Base-by-base conservation (phyloP, 1,140 invertebrate genomes). In the Drosophila ambigua region DNA sequence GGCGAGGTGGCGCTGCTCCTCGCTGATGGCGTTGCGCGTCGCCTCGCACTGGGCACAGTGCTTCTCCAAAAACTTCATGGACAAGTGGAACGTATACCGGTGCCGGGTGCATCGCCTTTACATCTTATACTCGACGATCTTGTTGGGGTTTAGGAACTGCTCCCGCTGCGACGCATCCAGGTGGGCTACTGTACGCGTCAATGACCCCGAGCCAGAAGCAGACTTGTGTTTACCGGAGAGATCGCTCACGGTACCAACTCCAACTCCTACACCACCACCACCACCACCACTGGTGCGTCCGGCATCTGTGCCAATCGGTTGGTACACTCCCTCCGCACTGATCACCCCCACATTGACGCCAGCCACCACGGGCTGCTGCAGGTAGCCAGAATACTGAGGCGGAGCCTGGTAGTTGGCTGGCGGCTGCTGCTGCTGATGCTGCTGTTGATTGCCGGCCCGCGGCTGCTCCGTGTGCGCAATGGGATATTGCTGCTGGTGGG, bases 81-180 rank as follows among this genome's bases (percentile, higher is more conserved):
- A 91, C 89, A 91, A 91, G 85, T 91, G 89, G 85, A 91, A 91
- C 79, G 90, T 91, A 91, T 91, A 90, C 82, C 90, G 90, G 82
- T 91, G 90, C 85, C 85, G 90, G 85, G 90, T 91, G 81, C 90
- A 91, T 85, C 90, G 90, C 83, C 90, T 91, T 91, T 92, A 92
- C 91, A 92, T 91, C 69, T 92, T 92, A 72, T 92, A 90, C 78
- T 92, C 91, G 72, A 92, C 82, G 54, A 92, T 92, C 76, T 91
- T 90, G 63, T 90, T 91, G 66, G 91, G 88, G 75, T 92, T 92
- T 57, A 92, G 82, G 79, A 92, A 92, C 78, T 92, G 91, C 69
- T 92, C 87, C 64, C 84, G 87, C 75, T 92, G 88, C 54, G 79
- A 74, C 23, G 81, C 85, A 66, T 92, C 91, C 65, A 91, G 72